These are phyloP conservation scores for Corythaeola cristata DNA, from an alignment of 2,113 vertebrate genomes.

Conservation along the genomic window DNA sequence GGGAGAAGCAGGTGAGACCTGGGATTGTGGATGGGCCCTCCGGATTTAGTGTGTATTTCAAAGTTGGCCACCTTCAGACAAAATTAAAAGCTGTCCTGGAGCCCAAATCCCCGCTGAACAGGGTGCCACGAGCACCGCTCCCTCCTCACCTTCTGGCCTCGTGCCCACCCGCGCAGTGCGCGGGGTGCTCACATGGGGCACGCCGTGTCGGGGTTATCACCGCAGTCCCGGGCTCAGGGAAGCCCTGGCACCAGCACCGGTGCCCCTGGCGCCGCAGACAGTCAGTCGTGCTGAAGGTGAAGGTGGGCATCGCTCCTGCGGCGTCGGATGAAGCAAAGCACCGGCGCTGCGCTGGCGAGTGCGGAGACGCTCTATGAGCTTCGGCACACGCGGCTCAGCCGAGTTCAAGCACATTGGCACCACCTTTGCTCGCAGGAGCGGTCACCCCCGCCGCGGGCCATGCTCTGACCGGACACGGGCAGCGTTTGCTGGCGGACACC, in stretches of 20 bases:
- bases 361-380: accelerated
- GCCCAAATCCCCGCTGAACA: not conserved
- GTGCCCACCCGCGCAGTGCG: accelerated
- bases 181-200: accelerated
- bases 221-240: not conserved
- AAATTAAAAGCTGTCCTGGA: not conserved
- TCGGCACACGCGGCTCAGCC: accelerated
- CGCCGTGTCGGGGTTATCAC: accelerated
- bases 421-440: accelerated
- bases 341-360: accelerated
- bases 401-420: accelerated
- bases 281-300: not conserved
- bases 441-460: not conserved
- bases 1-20: not conserved
- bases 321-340: not conserved
- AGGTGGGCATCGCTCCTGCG: not conserved
- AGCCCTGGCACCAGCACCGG: not conserved
- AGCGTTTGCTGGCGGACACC: not conserved
- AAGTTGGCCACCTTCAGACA: not conserved
- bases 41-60: not conserved
- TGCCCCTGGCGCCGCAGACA: no score
- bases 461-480: accelerated
- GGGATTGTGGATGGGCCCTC: not conserved
- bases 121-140: not conserved
- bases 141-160: not conserved